phyloP scores from a whole-genome alignment of 2,888 invertebrate species.

The Drosophila meridionalis region DNA sequence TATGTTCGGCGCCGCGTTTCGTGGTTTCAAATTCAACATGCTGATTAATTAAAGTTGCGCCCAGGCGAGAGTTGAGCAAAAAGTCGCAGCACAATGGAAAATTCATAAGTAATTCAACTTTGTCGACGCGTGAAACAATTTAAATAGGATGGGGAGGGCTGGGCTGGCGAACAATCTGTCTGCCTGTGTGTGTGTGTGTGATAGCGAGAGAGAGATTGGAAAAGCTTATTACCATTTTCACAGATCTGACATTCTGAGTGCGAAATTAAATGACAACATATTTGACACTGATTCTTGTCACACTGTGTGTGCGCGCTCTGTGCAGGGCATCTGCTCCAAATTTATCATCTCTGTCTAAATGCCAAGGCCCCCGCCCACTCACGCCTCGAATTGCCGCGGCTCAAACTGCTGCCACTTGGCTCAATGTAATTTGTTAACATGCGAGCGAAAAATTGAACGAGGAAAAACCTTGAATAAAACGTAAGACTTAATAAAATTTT shows the following conservation, averaged over 20 bases:
- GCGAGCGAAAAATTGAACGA: neutral
- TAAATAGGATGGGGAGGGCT: slow-evolving; percentile 34
- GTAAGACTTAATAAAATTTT: slow-evolving; percentile 31
- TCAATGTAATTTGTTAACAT: slow-evolving; percentile 63
- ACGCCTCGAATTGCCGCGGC: neutral
- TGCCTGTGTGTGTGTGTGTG: slow-evolving; percentile 11
- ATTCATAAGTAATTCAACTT: slow-evolving; percentile 68
- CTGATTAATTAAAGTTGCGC: slow-evolving; percentile 77
- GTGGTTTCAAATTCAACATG: slow-evolving; percentile 53
- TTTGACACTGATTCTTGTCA: slow-evolving; percentile 81
- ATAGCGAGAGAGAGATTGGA: slow-evolving; percentile 46
- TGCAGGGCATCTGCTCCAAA: slow-evolving; percentile 70
- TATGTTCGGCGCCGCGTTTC: slow-evolving; percentile 22
- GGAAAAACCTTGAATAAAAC: slow-evolving; percentile 4
- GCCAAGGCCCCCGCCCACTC: slow-evolving; percentile 50
- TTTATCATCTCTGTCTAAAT: slow-evolving; percentile 76
- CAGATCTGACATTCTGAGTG: slow-evolving; percentile 73
- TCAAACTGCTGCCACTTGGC: slow-evolving; percentile 46
- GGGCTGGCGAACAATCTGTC: too few relatives aligned
- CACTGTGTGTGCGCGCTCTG: slow-evolving; percentile 64
- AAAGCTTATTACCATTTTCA: slow-evolving; percentile 76
- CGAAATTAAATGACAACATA: slow-evolving; percentile 81
- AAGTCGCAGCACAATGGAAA: slow-evolving; percentile 46
- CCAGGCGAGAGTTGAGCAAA: slow-evolving; percentile 18
- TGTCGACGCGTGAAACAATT: slow-evolving; percentile 62